Conservation (phyloP, 2,888 invertebrate genomes). For the Slavum lentiscoides region DNA sequence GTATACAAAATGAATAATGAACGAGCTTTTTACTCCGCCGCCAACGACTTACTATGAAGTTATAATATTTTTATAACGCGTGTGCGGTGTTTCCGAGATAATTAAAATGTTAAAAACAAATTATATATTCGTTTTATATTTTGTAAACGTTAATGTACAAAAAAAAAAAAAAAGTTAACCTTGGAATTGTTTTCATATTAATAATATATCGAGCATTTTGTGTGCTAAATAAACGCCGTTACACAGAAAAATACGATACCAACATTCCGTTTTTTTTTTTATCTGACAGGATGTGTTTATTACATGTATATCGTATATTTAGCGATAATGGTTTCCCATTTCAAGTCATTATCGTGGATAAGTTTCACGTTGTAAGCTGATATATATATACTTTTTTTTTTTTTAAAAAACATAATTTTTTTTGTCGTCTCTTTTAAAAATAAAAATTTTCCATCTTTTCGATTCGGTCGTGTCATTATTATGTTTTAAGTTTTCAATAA, state of each 20-base stretch:
- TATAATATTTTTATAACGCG: not conserved
- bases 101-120: too few relatives aligned
- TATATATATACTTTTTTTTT: not conserved
- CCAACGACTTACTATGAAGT: not conserved
- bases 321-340: slow-evolving; percentile 43
- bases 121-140: too few relatives aligned
- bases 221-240: not conserved
- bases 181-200: not conserved
- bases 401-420: not conserved
- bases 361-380: not conserved
- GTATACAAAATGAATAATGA: too few relatives aligned
- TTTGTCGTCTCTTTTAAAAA: slow-evolving; percentile 3
- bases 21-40: too few relatives aligned
- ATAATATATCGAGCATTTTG: not conserved
- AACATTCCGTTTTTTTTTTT: slow-evolving; percentile 15
- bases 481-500: too few relatives aligned
- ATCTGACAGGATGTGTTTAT: slow-evolving; percentile 42
- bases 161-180: not conserved
- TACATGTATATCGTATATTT: slow-evolving; percentile 8
- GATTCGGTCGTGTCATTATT: not conserved
- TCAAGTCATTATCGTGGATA: slow-evolving; percentile 31
- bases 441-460: not conserved
- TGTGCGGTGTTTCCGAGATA: not conserved
- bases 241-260: not conserved
- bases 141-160: too few relatives aligned